phyloP scores from a whole-genome alignment of 2,113 vertebrate species.

The Tragelaphus scriptus region DNA sequence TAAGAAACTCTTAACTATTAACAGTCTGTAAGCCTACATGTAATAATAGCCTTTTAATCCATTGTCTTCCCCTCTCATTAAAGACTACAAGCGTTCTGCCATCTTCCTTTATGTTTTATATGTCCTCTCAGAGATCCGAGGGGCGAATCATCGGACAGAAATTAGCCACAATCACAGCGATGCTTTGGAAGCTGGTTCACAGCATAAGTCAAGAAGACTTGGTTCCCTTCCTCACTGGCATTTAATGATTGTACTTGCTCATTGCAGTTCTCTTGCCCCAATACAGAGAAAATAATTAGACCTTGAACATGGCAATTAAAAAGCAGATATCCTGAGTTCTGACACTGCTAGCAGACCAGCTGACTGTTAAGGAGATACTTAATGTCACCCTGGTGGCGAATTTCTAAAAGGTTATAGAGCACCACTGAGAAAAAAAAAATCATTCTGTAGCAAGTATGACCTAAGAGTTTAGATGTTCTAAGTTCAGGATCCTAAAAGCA shows the following conservation, averaged over 20 bases:
- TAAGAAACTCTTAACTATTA: constrained; percentile 27
- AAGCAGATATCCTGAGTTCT: constrained; percentile 40
- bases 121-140: not conserved
- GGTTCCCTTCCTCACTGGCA: not conserved
- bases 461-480: not conserved
- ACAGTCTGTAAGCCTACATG: not conserved
- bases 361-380: not conserved
- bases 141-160: not conserved
- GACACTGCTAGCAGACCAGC: not conserved
- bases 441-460: not conserved
- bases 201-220: not conserved
- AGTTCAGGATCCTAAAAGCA: not conserved
- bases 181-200: constrained; percentile 22
- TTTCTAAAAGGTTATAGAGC: constrained; percentile 35
- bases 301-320: constrained; percentile 27
- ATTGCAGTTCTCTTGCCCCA: constrained; percentile 51
- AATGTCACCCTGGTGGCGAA: not conserved
- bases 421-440: not conserved
- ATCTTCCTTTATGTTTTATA: constrained; percentile 10
- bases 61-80: constrained; percentile 13
- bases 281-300: constrained; percentile 58
- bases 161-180: not conserved
- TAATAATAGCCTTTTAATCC: constrained; percentile 2
- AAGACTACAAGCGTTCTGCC: not conserved
- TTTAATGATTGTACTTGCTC: constrained; percentile 55